Base-by-base conservation (phyloP, 2,888 invertebrate species). In the Tanytarsus gracilentus region DNA sequence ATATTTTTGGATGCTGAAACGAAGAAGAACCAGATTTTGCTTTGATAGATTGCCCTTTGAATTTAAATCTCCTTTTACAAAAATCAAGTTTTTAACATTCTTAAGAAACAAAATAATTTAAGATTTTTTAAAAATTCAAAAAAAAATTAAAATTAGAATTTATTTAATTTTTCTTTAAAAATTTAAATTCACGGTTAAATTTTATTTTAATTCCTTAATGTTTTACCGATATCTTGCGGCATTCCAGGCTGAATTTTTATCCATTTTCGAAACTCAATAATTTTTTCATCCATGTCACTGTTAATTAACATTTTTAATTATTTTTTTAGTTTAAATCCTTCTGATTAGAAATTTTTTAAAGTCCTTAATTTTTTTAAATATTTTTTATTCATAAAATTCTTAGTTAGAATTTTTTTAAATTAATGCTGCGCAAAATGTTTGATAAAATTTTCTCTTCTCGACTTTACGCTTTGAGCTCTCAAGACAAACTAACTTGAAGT, bases 201-300 rank as follows among this genome's bases (percentile, higher is more conserved):
- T 50, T 49, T 30, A 26, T 49, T 50, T 30, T 36, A 30, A 44
- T 4, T 30, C 7, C 2, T n/a, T n/a, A 2, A 36, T 26, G 18
- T 72, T 78, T 77, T 75, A 85, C 85, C 80, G 63, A 84, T 80
- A 65, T 79, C 78, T 67, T 82, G 78, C 1, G 85, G 85, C 50
- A 85, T 73, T 71, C 85, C 83, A 0, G 80, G 78, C 66, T 85
- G 84, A 64, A 78, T 80, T 63, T 69, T 69, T 6, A 85, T 72
- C 84, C 84, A 84, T 62, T 78, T 75, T 68, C 75, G 78, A 48
- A 82, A 74, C 8, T 69, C 68, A 18, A 71, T 69, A 7, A 81
- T 67, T 63, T 79, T 79, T 62, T 71, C 71, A 52, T 66, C 69
- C 63, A 66, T 63, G 33, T 75, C 73, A 61, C 73, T 70, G 16